These are phyloP conservation scores for Apodemus agrarius DNA, from an alignment of 2,797 vertebrate genomes.

Conservation along the genomic window DNA sequence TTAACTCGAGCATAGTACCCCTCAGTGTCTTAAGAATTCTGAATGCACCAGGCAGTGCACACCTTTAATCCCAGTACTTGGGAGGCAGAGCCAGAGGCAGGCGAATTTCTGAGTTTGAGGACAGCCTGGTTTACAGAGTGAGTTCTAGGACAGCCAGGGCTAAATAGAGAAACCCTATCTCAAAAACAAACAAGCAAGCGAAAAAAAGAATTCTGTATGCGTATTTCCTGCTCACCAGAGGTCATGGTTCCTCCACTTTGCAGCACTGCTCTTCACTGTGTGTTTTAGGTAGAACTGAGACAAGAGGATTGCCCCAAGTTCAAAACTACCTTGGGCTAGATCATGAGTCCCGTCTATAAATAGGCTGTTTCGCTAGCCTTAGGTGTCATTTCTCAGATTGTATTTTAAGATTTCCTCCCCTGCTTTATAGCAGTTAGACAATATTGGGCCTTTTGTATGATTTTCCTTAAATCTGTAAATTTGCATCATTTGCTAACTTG, in stretches of 20 bases:
- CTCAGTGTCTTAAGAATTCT: not conserved
- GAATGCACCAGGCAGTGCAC: too few species aligned
- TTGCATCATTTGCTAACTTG: slow-evolving; percentile 19
- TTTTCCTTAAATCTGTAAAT: slow-evolving; percentile 30
- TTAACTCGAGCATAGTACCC: not conserved
- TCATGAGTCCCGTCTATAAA: not conserved
- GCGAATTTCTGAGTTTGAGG: too few species aligned
- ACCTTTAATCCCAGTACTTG: too few species aligned
- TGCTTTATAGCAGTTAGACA: slow-evolving; percentile 34
- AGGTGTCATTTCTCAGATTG: not conserved
- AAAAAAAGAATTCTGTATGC: not conserved
- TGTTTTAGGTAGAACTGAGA: not conserved
- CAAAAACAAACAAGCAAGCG: too few species aligned
- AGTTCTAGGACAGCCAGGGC: too few species aligned
- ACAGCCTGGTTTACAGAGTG: too few species aligned
- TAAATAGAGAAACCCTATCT: too few species aligned
- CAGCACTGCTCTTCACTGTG: not conserved
- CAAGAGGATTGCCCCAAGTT: not conserved
- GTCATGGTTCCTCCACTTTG: too few species aligned
- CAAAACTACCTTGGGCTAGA: not conserved
- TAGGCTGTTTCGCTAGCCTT: not conserved
- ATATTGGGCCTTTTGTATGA: not conserved
- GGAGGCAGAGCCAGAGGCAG: too few species aligned
- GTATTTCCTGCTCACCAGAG: not conserved
- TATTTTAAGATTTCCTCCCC: slow-evolving; percentile 24